A percentile compares a stretch with the other conserved stretches of the same genome.
These are phyloP conservation scores for Listronotus oregonensis DNA, from an alignment of 1,140 invertebrate species.

Conservation along the genomic window DNA sequence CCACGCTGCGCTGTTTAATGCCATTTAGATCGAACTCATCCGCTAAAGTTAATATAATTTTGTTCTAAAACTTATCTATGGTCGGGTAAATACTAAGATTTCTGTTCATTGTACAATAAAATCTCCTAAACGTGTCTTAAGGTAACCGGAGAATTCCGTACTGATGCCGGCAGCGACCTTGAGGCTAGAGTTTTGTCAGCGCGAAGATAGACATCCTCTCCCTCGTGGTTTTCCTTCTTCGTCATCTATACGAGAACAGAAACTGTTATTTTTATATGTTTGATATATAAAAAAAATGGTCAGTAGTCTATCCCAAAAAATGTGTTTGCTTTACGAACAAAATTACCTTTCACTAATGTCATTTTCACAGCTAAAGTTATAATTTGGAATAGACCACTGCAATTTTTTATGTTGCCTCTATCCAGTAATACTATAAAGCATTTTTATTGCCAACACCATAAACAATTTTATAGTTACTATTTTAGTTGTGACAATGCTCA, in stretches of 20 bases:
- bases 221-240: constrained; percentile 57
- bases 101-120: not conserved
- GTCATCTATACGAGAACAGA: constrained; percentile 50
- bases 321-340: no score
- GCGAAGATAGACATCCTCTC: constrained; percentile 56
- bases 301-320: not conserved
- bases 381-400: no score
- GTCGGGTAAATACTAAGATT: not conserved
- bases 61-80: not conserved
- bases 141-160: constrained; percentile 50
- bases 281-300: not conserved
- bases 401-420: no score
- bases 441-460: constrained; percentile 25
- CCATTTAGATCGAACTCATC: no score
- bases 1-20: no score
- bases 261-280: constrained; percentile 8
- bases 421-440: constrained; percentile 16
- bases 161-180: constrained; percentile 48
- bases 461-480: constrained; percentile 5
- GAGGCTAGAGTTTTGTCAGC: constrained; percentile 49
- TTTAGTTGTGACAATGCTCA: constrained; percentile 12
- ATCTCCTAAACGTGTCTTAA: constrained; percentile 43
- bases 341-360: no score
- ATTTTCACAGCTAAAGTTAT: no score
- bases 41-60: no score